Base-by-base conservation (phyloP, 2,113 vertebrate genomes). In the Nibea coibor region DNA sequence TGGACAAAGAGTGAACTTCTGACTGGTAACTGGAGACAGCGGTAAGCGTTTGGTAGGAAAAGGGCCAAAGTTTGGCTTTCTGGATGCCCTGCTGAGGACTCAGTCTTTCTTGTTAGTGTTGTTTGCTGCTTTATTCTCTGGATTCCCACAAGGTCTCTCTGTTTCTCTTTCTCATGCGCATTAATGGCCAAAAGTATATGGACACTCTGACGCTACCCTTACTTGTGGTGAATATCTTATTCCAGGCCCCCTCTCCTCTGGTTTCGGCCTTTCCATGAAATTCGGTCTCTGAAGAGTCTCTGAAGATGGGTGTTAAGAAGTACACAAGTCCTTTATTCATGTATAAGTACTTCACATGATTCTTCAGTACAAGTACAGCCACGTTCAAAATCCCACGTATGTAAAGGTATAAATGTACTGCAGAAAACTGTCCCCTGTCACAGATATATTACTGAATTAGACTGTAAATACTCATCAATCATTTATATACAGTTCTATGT, bases 1-100 rank as follows among this genome's bases (percentile, higher is more conserved):
- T 42, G 72, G 81, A 93, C 88, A 92, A 93, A 91, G 87, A 89
- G 63, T 75, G 80, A 91, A 89, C 87, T 87, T 80, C 76, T 87
- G 31, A 76, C 71, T 68, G 72, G 92, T 88, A 94, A 93, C 77
- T 75, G 15, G 88, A 94, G 88, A 88, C 43, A 19, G 35, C 26
- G n/a, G 66, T 65, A 72, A 91, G 80, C 64, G 87, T 89, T 81
- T 48, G 65, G 54, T 48, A 68, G 75, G 82, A 85, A 64, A 69
- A 57, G 59, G 39, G 80, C 87, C 90, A 88, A 76, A 15, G 57
- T 64, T 87, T n/a, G 53, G 31, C 45, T 88, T 58, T 72, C 53
- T 81, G n/a, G 50, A 20, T 11, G 85, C n/a, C 47, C 31, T 9
- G 50, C 15, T 45, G 56, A 47, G 48, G 69, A 61, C 61, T 50